phyloP scores from a whole-genome alignment of 2,888 invertebrate species.

The Sphaeridia pumilis region DNA sequence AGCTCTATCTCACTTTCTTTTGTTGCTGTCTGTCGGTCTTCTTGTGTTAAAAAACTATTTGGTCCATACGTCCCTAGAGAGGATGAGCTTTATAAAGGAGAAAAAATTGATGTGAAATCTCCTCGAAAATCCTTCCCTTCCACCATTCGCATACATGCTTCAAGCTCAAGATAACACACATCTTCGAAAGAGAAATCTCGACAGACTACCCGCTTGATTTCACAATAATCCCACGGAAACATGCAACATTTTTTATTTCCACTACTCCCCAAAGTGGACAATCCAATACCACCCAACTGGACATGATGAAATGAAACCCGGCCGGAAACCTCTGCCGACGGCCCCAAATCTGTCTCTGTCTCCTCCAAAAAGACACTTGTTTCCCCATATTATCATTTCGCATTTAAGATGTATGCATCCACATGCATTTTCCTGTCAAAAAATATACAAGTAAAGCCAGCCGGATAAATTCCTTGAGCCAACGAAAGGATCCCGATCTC shows the following conservation, averaged over 20 bases:
- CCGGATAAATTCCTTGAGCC: too few species aligned
- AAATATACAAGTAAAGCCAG: too few species aligned
- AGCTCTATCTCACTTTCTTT: too few species aligned
- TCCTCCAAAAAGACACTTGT: background rate
- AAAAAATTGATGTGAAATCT: background rate
- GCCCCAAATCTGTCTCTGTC: background rate
- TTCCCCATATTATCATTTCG: background rate
- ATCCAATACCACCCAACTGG: too few species aligned
- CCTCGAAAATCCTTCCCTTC: background rate
- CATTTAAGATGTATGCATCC: background rate
- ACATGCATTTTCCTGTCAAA: too few species aligned
- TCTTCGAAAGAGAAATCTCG: background rate
- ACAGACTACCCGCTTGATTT: background rate
- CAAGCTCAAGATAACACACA: background rate
- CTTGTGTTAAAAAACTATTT: constrained; percentile 2
- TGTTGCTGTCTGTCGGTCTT: too few species aligned
- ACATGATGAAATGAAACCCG: background rate
- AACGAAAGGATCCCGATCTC: too few species aligned
- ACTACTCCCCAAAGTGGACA: too few species aligned
- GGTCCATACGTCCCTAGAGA: background rate
- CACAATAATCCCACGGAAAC: background rate
- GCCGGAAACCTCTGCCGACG: background rate
- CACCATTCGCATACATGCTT: background rate
- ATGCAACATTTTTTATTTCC: background rate
- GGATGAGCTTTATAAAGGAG: background rate